A percentile compares a stretch with the other conserved stretches of the same genome.
These are phyloP conservation scores for Heliornis fulica DNA, from an alignment of 2,113 vertebrate genomes.

Conservation along the genomic window DNA sequence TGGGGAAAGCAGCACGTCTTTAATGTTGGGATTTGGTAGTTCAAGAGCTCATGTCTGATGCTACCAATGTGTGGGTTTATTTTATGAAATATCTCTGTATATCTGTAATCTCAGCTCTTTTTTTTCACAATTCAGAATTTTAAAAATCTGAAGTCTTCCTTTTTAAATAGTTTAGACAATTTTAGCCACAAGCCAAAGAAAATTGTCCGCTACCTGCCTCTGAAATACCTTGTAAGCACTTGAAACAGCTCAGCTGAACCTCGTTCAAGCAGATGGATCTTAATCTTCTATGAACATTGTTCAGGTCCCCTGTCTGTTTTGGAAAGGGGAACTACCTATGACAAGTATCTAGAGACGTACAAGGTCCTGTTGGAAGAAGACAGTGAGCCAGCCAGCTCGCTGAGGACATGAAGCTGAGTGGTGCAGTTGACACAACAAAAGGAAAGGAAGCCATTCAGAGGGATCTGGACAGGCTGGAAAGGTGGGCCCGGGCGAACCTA, in stretches of 20 bases:
- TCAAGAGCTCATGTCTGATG: not conserved
- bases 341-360: not conserved
- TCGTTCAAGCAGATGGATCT: not conserved
- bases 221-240: not conserved
- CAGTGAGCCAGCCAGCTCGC: not conserved
- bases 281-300: not conserved
- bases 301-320: not conserved
- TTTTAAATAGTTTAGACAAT: not conserved
- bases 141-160: not conserved
- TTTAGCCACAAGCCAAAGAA: not conserved
- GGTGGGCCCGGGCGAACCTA: too few species aligned
- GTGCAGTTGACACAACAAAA: too few species aligned
- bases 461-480: too few species aligned
- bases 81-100: not conserved
- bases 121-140: not conserved
- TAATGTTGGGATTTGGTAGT: not conserved
- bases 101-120: not conserved
- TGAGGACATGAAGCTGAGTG: too few species aligned
- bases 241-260: not conserved
- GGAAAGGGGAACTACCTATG: not conserved
- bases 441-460: too few species aligned
- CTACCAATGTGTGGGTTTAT: not conserved
- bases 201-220: not conserved
- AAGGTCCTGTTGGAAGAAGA: not conserved
- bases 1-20: not conserved